phyloP scores from a whole-genome alignment of 1,140 invertebrate species.

The Zaprionus lachaisei region DNA sequence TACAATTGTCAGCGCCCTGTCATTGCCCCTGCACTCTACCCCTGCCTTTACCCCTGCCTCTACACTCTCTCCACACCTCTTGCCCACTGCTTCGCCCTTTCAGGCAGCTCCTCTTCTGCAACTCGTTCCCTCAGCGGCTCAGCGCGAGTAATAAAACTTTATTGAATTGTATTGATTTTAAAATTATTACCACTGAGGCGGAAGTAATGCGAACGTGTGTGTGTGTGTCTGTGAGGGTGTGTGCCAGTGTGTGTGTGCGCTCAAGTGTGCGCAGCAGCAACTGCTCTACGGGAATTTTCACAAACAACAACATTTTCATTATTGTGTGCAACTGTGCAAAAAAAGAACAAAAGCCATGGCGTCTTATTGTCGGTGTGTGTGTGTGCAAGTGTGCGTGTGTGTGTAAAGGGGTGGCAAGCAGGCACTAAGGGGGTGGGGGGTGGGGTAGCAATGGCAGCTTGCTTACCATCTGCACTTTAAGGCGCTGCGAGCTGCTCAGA shows the following conservation, averaged over 20 bases:
- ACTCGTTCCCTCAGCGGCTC: slow-evolving; percentile 53
- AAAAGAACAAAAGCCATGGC: slow-evolving; percentile 74
- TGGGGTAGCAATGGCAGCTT: not conserved
- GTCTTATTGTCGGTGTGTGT: slow-evolving; percentile 48
- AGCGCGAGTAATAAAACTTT: slow-evolving; percentile 81
- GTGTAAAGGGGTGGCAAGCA: slow-evolving; percentile 53
- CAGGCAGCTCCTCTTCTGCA: slow-evolving; percentile 8
- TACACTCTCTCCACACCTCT: not conserved
- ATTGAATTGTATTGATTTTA: slow-evolving; percentile 84
- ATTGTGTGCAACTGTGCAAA: slow-evolving; percentile 80
- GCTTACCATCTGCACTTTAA: slow-evolving; percentile 50
- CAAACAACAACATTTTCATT: slow-evolving; percentile 84
- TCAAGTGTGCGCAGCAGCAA: slow-evolving; percentile 61
- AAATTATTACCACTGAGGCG: slow-evolving; percentile 83
- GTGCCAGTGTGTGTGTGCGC: slow-evolving; percentile 38
- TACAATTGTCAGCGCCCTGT: slow-evolving; percentile 17
- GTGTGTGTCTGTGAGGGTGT: slow-evolving; percentile 25
- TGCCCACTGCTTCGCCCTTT: not conserved
- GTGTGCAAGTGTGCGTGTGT: slow-evolving; percentile 31
- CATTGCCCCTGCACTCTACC: not conserved
- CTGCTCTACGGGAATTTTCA: slow-evolving; percentile 73
- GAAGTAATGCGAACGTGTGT: slow-evolving; percentile 66
- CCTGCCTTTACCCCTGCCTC: not conserved
- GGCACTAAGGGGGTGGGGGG: not conserved
- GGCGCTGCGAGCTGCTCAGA: slow-evolving; percentile 60